Percentiles rank a stretch among this genome's conserved stretches.
Conservation (phyloP, 2,888 invertebrate genomes). For the Rhagonycha fulva region DNA sequence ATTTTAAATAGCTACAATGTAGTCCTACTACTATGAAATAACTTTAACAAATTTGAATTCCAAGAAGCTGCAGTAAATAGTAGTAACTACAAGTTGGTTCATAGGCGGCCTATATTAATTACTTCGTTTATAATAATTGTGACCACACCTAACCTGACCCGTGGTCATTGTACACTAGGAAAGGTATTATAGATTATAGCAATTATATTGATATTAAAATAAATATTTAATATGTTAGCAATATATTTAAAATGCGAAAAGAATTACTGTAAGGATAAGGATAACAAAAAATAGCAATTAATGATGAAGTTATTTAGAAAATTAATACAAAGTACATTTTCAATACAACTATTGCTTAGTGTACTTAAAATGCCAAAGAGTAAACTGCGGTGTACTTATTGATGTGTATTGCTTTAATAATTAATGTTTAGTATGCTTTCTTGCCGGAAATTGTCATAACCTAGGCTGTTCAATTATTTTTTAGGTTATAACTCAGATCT, state of each 20-base stretch:
- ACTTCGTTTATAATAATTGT: conserved; percentile 42
- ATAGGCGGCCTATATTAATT: conserved; percentile 41
- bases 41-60: conserved; percentile 7
- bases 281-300: not conserved
- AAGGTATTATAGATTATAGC: not conserved
- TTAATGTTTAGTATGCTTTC: conserved; percentile 12
- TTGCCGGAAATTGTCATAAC: conserved; percentile 14
- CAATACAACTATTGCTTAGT: not conserved
- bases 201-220: not conserved
- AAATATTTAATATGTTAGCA: not conserved
- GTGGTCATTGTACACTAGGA: conserved; percentile 23
- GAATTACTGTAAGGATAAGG: not conserved
- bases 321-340: not conserved
- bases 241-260: not conserved
- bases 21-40: not conserved
- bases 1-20: not conserved
- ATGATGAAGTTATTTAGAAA: not conserved
- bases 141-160: conserved; percentile 38
- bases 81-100: conserved; percentile 30
- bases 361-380: not conserved
- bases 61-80: conserved; percentile 19
- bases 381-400: conserved; percentile 2
- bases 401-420: conserved; percentile 17
- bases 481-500: not conserved
- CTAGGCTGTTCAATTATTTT: not conserved